Base-by-base conservation (phyloP, 2,797 vertebrate species). In the Salarias fasciatus region DNA sequence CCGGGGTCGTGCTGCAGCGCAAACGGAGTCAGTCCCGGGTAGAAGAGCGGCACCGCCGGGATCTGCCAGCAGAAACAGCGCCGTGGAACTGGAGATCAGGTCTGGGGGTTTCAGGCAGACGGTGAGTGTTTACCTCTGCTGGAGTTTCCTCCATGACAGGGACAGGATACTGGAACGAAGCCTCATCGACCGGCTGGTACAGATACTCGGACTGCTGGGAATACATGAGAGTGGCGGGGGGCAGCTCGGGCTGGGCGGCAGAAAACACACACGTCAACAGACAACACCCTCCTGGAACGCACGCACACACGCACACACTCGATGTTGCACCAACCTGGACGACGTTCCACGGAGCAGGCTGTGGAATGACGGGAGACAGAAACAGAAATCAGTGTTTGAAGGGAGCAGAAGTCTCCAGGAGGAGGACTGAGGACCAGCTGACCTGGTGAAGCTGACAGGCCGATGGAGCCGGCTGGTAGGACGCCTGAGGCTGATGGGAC, bases 381-480 rank as follows among this genome's bases (percentile, higher is more conserved):
- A 6, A 61, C 31, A 49, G 5, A 6, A 40, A n/a, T 14, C 14
- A 3, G 13, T 18, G 18, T 24, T 24, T 43, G 28, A 13, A 30
- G 0, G 1, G 5, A 15, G 28, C 11, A 24, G 1, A 37, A 36
- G 15, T 3, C 11, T 13, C 31, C 11, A 44, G 8, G n/a, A 1
- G 4, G 35, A 36, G 49, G 35, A 36, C 53, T 18, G 3, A 53
- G 18, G 3, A 18, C 18, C 2, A 5, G 54, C 63, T 86, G 84
- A 95, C 95, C 94, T 95, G 95, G 67, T 92, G 93, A 53, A 92
- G 92, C 38, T 92, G 93, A 72, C 90, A 93, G 0, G 88, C 53
- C 74, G n/a, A n/a, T n/a, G n/a, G n/a, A n/a, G 93, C 89, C 46
- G 93, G 93, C 57, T 94, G 92, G 84, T 89, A 94, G 65, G 93